Base-by-base conservation (phyloP, 2,797 vertebrate genomes). In the Rhinella marina region DNA sequence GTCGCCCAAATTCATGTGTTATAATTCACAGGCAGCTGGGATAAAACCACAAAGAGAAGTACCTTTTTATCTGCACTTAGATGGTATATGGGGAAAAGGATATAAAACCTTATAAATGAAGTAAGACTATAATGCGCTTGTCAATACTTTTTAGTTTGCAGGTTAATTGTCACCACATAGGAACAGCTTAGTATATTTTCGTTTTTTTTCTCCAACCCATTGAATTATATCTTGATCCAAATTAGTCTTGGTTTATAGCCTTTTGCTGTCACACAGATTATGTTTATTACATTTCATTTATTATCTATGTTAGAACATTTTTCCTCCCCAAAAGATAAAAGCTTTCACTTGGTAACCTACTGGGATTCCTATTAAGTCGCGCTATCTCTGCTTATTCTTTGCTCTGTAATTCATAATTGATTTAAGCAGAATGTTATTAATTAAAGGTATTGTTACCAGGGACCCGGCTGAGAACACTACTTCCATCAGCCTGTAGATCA, bases 381-480 rank as follows among this genome's bases (percentile, higher is more conserved):
- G 10, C 8, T 21, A 48, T 32, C 70, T 57, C 25, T 57, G 68
- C 70, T 25, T 75, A n/a, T 50, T 75, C 82, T 75, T 57, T 27
- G 52, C 56, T 25, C 82, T 25, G 6, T 84, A 70, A 59, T 84
- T 75, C 72, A 73, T 84, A 59, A 72, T 73, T 84, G 82, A 75
- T 84, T 73, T 59, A 73, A 75, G 70, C 21, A 75, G 82, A 75
- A 75, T 75, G 68, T 75, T 84, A 84, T 84, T 84, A 84, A 84
- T 84, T 73, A 73, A 84, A 84, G 82, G 82, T 61, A 84, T 84
- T 84, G 82, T 84, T 75, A 57, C 19, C 21, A 19, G 82, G 82
- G 66, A 73, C 27, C 64, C n/a, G 56, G 82, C 82, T 41, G 70
- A 75, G 82, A 84, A 84, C 82, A n/a, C 57, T 13, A n/a, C 82